Percentiles rank a stretch among this genome's conserved stretches.
phyloP scores from a whole-genome alignment of 2,797 vertebrate species.

The Lateolabrax maculatus region DNA sequence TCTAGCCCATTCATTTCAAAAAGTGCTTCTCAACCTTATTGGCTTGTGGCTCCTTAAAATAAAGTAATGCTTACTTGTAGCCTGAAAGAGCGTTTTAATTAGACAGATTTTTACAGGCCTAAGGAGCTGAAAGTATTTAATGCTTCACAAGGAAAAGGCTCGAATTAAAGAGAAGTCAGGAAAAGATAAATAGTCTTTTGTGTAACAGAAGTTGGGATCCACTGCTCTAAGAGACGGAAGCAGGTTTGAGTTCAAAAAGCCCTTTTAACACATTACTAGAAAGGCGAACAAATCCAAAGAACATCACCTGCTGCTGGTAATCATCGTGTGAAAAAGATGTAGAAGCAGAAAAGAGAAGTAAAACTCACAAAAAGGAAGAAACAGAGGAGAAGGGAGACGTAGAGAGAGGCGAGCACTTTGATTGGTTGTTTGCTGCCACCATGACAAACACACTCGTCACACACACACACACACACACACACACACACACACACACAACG shows the following conservation, averaged over 20 bases:
- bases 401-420: background rate
- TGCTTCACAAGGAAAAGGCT: background rate
- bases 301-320: background rate
- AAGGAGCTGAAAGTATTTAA: background rate
- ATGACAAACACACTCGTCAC: constrained; percentile 33
- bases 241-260: constrained; percentile 4
- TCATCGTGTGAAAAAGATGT: background rate
- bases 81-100: too few relatives aligned
- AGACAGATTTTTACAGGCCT: background rate
- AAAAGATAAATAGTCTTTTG: background rate
- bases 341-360: background rate
- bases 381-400: background rate
- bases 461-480: constrained; percentile 15
- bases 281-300: background rate
- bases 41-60: background rate
- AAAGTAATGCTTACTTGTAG: too few relatives aligned
- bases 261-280: background rate
- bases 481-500: constrained; percentile 17
- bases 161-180: background rate
- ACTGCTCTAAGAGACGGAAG: background rate
- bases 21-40: background rate
- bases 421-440: constrained; percentile 37
- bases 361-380: background rate
- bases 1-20: background rate
- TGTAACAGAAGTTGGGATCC: background rate